phyloP scores from a whole-genome alignment of 2,888 invertebrate genomes.

The Watsonalla binaria region DNA sequence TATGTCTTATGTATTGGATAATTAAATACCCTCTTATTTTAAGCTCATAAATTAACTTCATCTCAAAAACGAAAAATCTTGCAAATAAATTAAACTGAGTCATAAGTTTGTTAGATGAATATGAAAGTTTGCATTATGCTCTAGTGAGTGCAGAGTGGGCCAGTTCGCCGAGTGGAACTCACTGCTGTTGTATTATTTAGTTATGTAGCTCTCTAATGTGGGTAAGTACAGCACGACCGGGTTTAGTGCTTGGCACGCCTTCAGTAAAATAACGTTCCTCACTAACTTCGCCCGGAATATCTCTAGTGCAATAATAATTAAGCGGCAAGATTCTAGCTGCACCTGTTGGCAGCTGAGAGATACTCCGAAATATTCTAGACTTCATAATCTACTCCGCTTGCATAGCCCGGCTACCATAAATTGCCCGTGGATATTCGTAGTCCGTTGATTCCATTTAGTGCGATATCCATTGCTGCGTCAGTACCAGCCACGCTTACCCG shows the following conservation, averaged over 20 bases:
- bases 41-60: no score
- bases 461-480: slow-evolving; percentile 26
- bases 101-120: no score
- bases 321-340: background rate
- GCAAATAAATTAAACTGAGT: no score
- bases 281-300: background rate
- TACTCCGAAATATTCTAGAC: background rate
- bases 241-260: background rate
- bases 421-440: slow-evolving; percentile 5
- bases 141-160: no score
- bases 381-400: background rate
- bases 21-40: no score
- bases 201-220: background rate
- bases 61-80: no score
- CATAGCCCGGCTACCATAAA: background rate
- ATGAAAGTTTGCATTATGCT: no score
- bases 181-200: no score
- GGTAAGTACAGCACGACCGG: background rate
- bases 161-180: no score
- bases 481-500: slow-evolving; percentile 28
- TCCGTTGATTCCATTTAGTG: slow-evolving; percentile 22
- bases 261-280: background rate
- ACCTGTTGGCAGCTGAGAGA: background rate
- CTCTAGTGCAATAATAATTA: background rate
- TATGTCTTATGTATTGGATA: no score